phyloP scores from a whole-genome alignment of 1,140 invertebrate species.

The Lithobius niger region DNA sequence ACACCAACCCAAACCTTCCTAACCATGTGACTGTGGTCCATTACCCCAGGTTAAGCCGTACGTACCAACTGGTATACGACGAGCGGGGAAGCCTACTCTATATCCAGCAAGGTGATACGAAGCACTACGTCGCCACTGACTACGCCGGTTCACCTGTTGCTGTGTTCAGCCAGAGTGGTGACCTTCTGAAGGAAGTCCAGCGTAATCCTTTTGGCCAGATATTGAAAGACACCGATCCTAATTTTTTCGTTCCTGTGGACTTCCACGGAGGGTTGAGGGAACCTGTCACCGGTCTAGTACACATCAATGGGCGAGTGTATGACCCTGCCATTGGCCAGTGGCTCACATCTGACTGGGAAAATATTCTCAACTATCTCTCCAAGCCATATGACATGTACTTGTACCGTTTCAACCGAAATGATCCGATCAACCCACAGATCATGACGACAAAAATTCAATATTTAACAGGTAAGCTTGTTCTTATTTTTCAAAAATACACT shows the following conservation, averaged over 20 bases:
- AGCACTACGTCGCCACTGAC: conserved; percentile 81
- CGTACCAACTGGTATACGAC: conserved; percentile 76
- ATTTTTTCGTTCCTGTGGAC: conserved; percentile 78
- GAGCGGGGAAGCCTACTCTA: conserved; percentile 66
- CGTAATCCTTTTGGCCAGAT: conserved; percentile 82
- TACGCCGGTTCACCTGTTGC: conserved; percentile 82
- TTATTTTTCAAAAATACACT: conserved; percentile 3
- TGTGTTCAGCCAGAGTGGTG: conserved; percentile 77
- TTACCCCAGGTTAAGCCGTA: conserved; percentile 66
- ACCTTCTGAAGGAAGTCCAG: conserved; percentile 77
- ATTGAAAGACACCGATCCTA: conserved; percentile 75
- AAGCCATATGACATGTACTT: conserved; percentile 79
- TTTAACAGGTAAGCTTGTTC: conserved; percentile 45
- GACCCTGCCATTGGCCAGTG: conserved; percentile 86
- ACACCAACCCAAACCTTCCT: conserved; percentile 69
- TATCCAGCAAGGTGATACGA: conserved; percentile 29
- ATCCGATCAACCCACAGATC: conserved; percentile 65
- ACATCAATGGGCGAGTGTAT: conserved; percentile 70
- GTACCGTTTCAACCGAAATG: conserved; percentile 81
- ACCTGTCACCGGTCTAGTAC: conserved; percentile 71
- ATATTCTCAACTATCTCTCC: conserved; percentile 60
- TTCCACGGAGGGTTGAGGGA: conserved; percentile 76
- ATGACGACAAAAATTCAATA: conserved; percentile 46
- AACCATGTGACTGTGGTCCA: conserved; percentile 77
- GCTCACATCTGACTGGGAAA: conserved; percentile 85